Base-by-base conservation (phyloP, 1,140 invertebrate genomes). In the Eriosoma lanigerum region DNA sequence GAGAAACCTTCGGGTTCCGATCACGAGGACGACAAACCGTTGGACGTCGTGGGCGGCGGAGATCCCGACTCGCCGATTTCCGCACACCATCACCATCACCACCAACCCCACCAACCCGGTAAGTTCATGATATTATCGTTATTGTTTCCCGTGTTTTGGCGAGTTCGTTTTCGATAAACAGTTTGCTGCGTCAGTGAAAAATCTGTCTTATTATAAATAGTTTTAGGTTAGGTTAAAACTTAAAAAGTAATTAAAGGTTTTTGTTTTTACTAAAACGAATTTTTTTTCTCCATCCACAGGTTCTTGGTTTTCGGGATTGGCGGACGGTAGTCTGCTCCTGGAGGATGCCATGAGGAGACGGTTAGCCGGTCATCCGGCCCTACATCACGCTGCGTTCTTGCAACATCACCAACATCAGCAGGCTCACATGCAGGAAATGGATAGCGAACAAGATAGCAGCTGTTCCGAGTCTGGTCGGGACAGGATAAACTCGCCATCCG, bases 1-100 rank as follows among this genome's bases (percentile, higher is more conserved):
- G 78, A 75, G 3, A 82, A 80, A 72, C 83, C 87, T 81, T 80
- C 84, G 75, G 83, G 83, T 85, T 85, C 83, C 64, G 85, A 86
- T 86, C 82, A 88, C 85, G 81, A 93, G 83, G 94, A 96, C 50
- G 94, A 96, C 84, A 92, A 94, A 83, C 90, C 94, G 38, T 87
- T 96, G 82, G 94, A 96, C 85, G 94, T 96, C 2, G 94, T 95
- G 0, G 94, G 94, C 0, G 94, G 94, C 26, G 88, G 88, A 21
- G 68, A 72, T 10, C 72, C 81, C 8, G 91, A 93, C 82, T 92
- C 91, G 83, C 92, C 92, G 15, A 48, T 83, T 29, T 89, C 87
- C 80, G 85, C 86, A 6, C 85, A 86, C 4, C 86, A 86, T 44
- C 86, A 86, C 0, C 81, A 72, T 46, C 81, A 82, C 73, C 83